Evolutionary conservation across 1,140 invertebrate genomes (phyloP).

Genomic region (Drosophila kohkoa): DNA sequence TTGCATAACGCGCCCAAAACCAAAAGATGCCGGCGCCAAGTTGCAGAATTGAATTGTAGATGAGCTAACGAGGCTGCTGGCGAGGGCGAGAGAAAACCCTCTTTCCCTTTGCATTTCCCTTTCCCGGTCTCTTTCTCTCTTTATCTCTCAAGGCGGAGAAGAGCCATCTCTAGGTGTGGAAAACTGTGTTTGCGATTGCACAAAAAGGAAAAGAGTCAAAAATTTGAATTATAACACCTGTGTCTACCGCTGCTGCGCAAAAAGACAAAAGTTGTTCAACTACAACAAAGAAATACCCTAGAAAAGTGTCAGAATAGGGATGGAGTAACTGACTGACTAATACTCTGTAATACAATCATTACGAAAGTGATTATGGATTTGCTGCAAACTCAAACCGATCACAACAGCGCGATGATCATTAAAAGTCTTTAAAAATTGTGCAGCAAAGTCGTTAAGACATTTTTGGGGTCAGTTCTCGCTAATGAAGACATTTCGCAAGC

Average conservation of each 20-base stretch:
- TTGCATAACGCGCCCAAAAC: constrained; percentile 57
- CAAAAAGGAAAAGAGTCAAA: not conserved
- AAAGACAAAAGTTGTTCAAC: not conserved
- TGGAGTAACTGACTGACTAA: not conserved
- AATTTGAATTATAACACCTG: constrained; percentile 1
- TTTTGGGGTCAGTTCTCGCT: constrained; percentile 14
- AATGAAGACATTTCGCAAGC: constrained; percentile 28
- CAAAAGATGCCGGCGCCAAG: constrained; percentile 20
- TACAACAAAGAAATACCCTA: not conserved
- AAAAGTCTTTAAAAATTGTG: constrained; percentile 2
- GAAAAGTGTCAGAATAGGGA: not conserved
- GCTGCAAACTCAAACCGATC: not conserved
- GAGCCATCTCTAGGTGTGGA: not conserved
- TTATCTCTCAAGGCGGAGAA: constrained; percentile 2
- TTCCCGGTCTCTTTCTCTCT: not conserved
- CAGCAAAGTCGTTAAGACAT: constrained; percentile 10
- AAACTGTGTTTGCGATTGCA: constrained; percentile 17
- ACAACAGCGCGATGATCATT: not conserved
- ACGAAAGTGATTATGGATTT: not conserved
- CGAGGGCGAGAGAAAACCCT: too few species aligned
- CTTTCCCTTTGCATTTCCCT: not conserved
- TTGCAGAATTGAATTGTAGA: constrained; percentile 50
- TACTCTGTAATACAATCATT: not conserved
- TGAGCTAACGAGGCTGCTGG: not conserved
- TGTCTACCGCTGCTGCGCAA: not conserved